A percentile compares a stretch with the other conserved stretches of the same genome.
Conservation (phyloP, 2,113 vertebrate species). For the Ptilonorhynchus violaceus region DNA sequence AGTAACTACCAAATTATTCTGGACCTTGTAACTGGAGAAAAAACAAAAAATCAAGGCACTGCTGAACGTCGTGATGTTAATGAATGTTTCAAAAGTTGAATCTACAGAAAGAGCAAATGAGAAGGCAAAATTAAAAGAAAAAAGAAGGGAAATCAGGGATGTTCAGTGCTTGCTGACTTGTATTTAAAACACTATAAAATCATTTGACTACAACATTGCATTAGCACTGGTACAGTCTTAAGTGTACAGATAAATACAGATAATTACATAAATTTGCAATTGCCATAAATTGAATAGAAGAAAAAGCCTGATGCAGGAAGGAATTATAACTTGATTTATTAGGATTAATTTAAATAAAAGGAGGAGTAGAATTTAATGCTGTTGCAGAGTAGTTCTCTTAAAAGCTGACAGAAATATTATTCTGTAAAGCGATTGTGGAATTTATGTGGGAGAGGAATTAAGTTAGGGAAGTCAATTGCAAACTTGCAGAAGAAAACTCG, state of each 20-base stretch:
- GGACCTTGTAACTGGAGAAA: background rate
- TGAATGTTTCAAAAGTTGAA: background rate
- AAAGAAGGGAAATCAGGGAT: background rate
- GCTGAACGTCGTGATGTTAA: background rate
- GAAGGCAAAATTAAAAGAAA: background rate
- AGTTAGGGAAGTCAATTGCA: background rate
- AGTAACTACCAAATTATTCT: background rate
- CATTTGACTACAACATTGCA: background rate
- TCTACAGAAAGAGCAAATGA: background rate
- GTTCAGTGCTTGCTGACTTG: background rate
- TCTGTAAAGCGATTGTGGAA: background rate
- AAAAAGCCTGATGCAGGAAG: background rate
- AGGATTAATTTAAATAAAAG: background rate
- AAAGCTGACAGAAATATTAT: background rate
- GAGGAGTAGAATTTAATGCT: background rate
- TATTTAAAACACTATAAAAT: background rate
- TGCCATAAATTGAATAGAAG: background rate
- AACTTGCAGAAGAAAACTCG: background rate
- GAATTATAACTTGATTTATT: background rate
- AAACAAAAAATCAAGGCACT: background rate
- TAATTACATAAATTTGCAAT: background rate
- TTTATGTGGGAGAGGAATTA: background rate
- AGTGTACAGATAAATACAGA: background rate
- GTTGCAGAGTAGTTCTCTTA: background rate
- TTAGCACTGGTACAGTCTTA: background rate